Conservation (phyloP, 2,113 vertebrate genomes). For the Anser brachyrhynchus region DNA sequence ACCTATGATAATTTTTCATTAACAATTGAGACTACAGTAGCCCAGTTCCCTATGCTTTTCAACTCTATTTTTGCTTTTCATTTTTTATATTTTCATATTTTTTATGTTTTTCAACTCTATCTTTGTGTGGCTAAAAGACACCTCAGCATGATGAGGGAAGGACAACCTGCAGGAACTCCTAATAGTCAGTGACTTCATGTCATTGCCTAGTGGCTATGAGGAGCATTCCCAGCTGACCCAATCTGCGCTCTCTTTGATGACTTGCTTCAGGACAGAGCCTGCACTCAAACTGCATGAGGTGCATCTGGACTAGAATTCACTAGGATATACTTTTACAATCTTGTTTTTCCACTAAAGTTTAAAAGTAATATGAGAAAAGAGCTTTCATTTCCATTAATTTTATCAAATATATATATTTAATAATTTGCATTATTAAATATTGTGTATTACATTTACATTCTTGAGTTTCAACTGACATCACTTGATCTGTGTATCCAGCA, state of each 20-base stretch:
- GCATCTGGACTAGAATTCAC: not conserved
- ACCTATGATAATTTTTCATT: not conserved
- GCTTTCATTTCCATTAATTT: not conserved
- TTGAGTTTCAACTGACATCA: not conserved
- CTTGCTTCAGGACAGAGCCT: not conserved
- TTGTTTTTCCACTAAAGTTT: not conserved
- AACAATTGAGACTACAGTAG: not conserved
- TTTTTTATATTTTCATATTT: no score
- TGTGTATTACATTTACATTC: not conserved
- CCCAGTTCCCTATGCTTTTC: not conserved
- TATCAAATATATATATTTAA: not conserved
- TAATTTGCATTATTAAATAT: not conserved
- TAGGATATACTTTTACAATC: not conserved
- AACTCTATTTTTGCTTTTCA: not conserved
- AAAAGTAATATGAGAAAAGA: not conserved
- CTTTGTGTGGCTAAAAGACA: not conserved
- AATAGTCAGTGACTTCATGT: not conserved
- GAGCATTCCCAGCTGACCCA: not conserved
- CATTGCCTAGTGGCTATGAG: not conserved
- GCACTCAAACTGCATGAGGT: not conserved
- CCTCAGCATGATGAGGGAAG: not conserved
- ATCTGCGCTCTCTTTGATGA: not conserved
- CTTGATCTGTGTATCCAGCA: slow-evolving; percentile 32
- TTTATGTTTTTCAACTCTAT: not conserved
- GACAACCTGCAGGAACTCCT: not conserved